These are phyloP conservation scores for Zaprionus davidi DNA, from an alignment of 1,140 invertebrate species.

Conservation along the genomic window DNA sequence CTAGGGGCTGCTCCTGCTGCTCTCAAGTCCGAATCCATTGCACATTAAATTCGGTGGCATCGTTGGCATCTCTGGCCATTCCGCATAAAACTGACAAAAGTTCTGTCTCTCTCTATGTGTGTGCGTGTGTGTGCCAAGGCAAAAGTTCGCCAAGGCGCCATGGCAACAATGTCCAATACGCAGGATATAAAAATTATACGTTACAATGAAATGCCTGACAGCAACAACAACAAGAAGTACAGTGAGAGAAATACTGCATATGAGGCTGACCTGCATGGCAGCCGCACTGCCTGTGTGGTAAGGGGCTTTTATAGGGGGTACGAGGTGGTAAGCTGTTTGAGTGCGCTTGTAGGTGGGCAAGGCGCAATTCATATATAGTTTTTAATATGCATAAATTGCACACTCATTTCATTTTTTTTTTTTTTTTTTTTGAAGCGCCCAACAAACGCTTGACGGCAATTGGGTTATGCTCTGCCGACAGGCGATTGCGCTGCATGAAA, in stretches of 20 bases:
- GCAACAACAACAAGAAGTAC: constrained; percentile 16
- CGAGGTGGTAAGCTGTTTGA: not conserved
- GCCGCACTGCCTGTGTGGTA: not conserved
- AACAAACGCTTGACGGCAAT: not conserved
- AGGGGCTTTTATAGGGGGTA: too few relatives aligned
- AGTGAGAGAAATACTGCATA: constrained; percentile 25
- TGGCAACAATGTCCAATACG: constrained; percentile 46
- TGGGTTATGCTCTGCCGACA: not conserved
- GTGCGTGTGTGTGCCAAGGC: constrained; percentile 21
- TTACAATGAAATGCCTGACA: constrained; percentile 31
- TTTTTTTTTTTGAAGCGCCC: constrained; percentile 34
- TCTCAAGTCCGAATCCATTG: constrained; percentile 57
- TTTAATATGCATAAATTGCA: constrained; percentile 74
- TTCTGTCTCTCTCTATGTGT: not conserved
- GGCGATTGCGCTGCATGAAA: constrained; percentile 5
- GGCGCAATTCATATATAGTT: constrained; percentile 45
- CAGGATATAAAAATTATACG: constrained; percentile 53
- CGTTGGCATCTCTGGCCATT: constrained; percentile 39
- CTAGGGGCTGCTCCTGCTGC: constrained; percentile 5
- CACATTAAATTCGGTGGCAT: constrained; percentile 66
- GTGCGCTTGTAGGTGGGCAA: constrained; percentile 27
- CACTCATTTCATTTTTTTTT: constrained; percentile 54
- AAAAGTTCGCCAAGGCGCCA: constrained; percentile 37
- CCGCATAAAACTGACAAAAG: constrained; percentile 50
- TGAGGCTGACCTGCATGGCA: constrained; percentile 25